phyloP scores from a whole-genome alignment of 2,113 vertebrate genomes.

The Ivindomyrus marchei region DNA sequence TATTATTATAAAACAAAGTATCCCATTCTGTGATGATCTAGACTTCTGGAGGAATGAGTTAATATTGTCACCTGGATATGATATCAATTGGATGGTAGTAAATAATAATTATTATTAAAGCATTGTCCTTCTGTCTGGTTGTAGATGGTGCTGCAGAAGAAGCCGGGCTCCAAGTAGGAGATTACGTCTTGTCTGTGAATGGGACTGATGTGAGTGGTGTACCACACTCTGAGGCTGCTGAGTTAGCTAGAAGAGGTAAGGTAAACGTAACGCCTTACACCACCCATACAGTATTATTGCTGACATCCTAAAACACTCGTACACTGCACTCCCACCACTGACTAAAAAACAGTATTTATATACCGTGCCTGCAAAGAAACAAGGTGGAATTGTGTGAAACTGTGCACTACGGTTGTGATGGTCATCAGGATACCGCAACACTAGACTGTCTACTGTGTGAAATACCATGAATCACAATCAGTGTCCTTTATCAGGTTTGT shows the following conservation, averaged over 20 bases:
- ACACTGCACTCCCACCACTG: neutral
- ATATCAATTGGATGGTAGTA: neutral
- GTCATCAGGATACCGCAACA: neutral
- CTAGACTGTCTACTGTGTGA: neutral
- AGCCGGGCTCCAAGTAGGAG: slow-evolving; percentile 76
- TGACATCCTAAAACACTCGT: neutral
- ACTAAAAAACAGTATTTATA: neutral
- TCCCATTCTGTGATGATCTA: neutral
- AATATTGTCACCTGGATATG: neutral
- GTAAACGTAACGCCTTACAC: slow-evolving; percentile 23
- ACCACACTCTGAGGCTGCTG: slow-evolving; percentile 79
- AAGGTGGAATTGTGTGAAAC: neutral
- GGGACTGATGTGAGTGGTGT: slow-evolving; percentile 78
- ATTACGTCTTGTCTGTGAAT: slow-evolving; percentile 76
- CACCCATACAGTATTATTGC: neutral
- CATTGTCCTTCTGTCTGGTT: slow-evolving; percentile 19
- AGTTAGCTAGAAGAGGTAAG: slow-evolving; percentile 73
- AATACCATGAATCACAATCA: neutral
- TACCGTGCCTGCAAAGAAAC: neutral
- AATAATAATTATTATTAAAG: neutral
- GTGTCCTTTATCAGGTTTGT: neutral
- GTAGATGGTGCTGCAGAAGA: slow-evolving; percentile 82
- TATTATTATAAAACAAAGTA: neutral
- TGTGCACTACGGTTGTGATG: neutral
- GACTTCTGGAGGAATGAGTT: neutral